A percentile compares a stretch with the other conserved stretches of the same genome.
These are phyloP conservation scores for Tetramorium parvispinum DNA, from an alignment of 1,140 invertebrate genomes.

Conservation along the genomic window DNA sequence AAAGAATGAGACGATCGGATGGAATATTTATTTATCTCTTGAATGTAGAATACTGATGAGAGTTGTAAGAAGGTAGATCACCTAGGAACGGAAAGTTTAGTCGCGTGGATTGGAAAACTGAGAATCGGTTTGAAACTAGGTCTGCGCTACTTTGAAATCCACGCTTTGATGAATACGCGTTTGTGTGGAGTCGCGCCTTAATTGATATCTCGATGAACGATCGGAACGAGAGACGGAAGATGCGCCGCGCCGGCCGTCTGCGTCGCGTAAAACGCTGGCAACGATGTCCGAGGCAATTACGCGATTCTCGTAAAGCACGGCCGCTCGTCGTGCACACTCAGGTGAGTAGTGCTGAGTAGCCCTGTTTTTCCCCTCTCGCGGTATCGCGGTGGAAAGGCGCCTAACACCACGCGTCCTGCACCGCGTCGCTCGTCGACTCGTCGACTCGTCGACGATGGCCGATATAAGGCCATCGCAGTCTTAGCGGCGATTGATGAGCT, in stretches of 20 bases:
- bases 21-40: background rate
- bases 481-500: conserved; percentile 58
- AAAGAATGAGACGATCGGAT: too few species aligned
- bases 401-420: too few species aligned
- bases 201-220: conserved; percentile 33
- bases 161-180: conserved; percentile 24
- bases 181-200: conserved; percentile 24
- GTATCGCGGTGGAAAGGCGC: conserved; percentile 30
- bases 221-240: conserved; percentile 21
- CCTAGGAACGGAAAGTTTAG: background rate
- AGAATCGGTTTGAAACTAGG: background rate
- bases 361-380: conserved; percentile 27
- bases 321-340: conserved; percentile 22
- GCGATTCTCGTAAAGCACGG: conserved; percentile 44
- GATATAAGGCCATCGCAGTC: conserved; percentile 41
- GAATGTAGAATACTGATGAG: background rate
- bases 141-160: background rate
- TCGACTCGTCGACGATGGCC: conserved; percentile 37
- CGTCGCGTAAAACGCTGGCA: conserved; percentile 22
- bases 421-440: too few species aligned
- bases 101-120: background rate
- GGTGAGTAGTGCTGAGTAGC: conserved; percentile 21
- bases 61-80: background rate
- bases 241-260: background rate
- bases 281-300: conserved; percentile 33